phyloP scores from a whole-genome alignment of 2,888 invertebrate species.

The Xanthia icteritia region DNA sequence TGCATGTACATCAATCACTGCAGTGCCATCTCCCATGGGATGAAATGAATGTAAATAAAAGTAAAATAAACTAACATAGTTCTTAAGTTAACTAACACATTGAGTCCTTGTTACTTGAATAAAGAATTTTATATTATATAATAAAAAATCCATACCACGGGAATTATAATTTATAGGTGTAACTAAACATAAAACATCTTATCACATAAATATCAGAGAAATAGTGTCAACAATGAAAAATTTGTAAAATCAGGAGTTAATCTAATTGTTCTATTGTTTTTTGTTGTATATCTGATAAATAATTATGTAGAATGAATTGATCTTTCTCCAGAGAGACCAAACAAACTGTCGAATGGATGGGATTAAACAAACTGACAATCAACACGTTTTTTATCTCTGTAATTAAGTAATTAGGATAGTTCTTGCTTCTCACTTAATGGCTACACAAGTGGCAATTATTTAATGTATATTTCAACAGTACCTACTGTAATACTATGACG shows the following conservation, averaged over 20 bases:
- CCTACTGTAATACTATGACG: constrained; percentile 14
- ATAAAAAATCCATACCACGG: no score
- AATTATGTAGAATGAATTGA: not conserved
- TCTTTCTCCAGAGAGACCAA: no score
- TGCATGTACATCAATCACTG: no score
- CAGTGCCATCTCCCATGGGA: no score
- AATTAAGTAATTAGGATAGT: constrained; percentile 29
- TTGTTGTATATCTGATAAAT: not conserved
- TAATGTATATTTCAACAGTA: constrained; percentile 45
- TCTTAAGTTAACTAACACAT: no score
- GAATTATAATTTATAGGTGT: not conserved
- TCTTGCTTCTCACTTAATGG: constrained; percentile 43
- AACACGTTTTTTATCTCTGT: not conserved
- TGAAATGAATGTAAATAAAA: no score
- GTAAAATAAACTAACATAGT: no score
- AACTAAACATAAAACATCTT: not conserved
- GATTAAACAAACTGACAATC: constrained; percentile 5
- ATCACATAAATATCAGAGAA: not conserved
- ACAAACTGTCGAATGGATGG: not conserved
- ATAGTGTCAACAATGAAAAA: no score
- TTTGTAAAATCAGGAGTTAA: not conserved
- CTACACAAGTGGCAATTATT: constrained; percentile 50
- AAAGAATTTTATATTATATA: no score
- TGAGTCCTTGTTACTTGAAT: no score
- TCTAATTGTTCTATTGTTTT: not conserved